phyloP scores from a whole-genome alignment of 2,888 invertebrate species.

The Lacanobia wlatinum region DNA sequence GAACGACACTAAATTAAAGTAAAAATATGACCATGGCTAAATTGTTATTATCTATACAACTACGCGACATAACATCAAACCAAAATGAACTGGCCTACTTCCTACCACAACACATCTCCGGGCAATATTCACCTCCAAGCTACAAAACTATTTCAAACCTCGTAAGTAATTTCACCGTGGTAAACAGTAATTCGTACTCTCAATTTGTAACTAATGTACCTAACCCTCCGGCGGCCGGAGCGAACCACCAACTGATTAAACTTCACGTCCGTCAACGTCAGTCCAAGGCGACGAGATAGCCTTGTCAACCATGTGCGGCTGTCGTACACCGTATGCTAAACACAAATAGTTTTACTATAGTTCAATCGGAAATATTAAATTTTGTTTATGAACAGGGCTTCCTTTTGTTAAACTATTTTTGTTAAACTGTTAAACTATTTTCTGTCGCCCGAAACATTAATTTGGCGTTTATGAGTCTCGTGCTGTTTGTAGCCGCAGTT shows the following conservation, averaged over 20 bases:
- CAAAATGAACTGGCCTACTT: not conserved
- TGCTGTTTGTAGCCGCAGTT: too few relatives aligned
- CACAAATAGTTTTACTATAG: slow-evolving; percentile 29
- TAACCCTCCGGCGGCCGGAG: slow-evolving; percentile 33
- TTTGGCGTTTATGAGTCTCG: not conserved
- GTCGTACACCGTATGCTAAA: slow-evolving; percentile 20
- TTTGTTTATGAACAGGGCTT: slow-evolving; percentile 36
- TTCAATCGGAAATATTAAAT: slow-evolving; percentile 43
- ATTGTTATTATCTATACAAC: not conserved
- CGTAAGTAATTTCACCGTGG: not conserved
- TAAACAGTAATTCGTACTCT: too few relatives aligned
- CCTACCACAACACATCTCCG: not conserved
- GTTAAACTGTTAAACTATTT: not conserved
- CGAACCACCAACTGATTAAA: slow-evolving; percentile 57
- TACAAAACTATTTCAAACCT: slow-evolving; percentile 31
- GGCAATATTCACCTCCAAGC: not conserved
- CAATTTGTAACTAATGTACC: slow-evolving; percentile 48
- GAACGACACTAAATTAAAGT: too few relatives aligned
- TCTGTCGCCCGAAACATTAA: not conserved
- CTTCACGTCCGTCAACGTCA: slow-evolving; percentile 57
- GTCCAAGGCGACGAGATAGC: slow-evolving; percentile 35
- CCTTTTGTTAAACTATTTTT: slow-evolving; percentile 26
- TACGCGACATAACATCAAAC: not conserved
- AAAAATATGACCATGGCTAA: too few relatives aligned
- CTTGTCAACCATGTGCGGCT: slow-evolving; percentile 38